Evolutionary conservation across 1,140 invertebrate genomes (phyloP).

Genomic region (Trialeurodes vaporariorum): DNA sequence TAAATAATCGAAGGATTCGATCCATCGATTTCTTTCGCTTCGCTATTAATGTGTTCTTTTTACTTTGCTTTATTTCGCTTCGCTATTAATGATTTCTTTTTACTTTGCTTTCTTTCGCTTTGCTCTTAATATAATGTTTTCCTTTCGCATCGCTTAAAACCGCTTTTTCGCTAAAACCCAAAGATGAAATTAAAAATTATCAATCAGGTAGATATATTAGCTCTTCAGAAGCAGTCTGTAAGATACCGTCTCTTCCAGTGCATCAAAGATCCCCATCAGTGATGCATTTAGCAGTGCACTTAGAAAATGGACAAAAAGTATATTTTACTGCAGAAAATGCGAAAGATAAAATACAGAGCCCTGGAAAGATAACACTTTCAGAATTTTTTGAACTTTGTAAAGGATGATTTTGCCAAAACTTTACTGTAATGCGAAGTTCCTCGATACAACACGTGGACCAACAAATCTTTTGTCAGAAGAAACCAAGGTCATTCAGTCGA

Average conservation of each 20-base stretch:
- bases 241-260: constrained; percentile 26
- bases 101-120: too few species aligned
- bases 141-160: too few species aligned
- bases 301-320: constrained; percentile 27
- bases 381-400: constrained; percentile 33
- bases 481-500: constrained; percentile 22
- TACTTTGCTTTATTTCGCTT: too few species aligned
- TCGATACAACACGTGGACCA: constrained; percentile 29
- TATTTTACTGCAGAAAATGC: constrained; percentile 26
- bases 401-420: constrained; percentile 27
- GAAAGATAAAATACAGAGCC: constrained; percentile 20
- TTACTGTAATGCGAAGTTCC: constrained; percentile 28
- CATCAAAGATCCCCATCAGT: constrained; percentile 26
- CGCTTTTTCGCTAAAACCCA: too few species aligned
- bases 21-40: too few species aligned
- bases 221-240: constrained; percentile 34
- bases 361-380: constrained; percentile 33
- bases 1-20: too few species aligned
- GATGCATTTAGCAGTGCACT: constrained; percentile 30
- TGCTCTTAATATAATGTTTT: too few species aligned
- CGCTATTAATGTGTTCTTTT: too few species aligned
- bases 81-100: too few species aligned
- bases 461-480: constrained; percentile 15
- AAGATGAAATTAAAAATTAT: constrained; percentile 29
- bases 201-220: constrained; percentile 36